Conservation (phyloP, 2,113 vertebrate genomes). For the Anser brachyrhynchus region DNA sequence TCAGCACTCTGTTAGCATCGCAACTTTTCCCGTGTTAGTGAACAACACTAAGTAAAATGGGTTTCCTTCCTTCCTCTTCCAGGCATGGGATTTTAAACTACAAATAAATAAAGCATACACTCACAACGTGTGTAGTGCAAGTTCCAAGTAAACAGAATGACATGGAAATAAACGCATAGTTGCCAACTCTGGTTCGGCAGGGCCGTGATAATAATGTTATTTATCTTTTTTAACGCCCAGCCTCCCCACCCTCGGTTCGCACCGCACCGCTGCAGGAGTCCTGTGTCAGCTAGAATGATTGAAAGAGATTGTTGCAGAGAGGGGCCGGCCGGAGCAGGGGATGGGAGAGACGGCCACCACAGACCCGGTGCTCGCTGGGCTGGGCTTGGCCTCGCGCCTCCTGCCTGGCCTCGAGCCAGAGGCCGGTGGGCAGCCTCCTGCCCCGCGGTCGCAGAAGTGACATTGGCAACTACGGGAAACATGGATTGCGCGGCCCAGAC, state of each 20-base stretch:
- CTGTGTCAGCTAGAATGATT: constrained; percentile 42
- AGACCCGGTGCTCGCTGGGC: not conserved
- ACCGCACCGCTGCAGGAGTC: not conserved
- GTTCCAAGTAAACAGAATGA: constrained; percentile 81
- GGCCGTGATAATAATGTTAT: not conserved
- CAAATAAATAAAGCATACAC: constrained; percentile 81
- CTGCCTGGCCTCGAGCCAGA: not conserved
- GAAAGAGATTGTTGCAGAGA: not conserved
- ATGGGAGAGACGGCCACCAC: not conserved
- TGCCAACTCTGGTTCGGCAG: constrained; percentile 38
- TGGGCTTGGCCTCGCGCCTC: not conserved
- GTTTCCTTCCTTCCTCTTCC: constrained; percentile 44
- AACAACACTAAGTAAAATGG: constrained; percentile 42
- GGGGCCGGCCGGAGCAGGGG: not conserved
- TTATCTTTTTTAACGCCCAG: not conserved
- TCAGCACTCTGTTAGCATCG: constrained; percentile 63
- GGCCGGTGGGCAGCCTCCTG: not conserved
- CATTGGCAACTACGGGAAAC: constrained; percentile 69
- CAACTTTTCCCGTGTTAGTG: constrained; percentile 70
- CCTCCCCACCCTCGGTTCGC: not conserved
- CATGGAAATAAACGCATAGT: constrained; percentile 64
- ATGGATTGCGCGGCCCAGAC: constrained; percentile 58
- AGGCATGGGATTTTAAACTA: constrained; percentile 64
- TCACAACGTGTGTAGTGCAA: constrained; percentile 74
- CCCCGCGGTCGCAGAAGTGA: not conserved